Percentiles rank a stretch among this genome's conserved stretches.
Evolutionary conservation across 2,113 vertebrate genomes (phyloP).

Genomic region (Lontra canadensis): DNA sequence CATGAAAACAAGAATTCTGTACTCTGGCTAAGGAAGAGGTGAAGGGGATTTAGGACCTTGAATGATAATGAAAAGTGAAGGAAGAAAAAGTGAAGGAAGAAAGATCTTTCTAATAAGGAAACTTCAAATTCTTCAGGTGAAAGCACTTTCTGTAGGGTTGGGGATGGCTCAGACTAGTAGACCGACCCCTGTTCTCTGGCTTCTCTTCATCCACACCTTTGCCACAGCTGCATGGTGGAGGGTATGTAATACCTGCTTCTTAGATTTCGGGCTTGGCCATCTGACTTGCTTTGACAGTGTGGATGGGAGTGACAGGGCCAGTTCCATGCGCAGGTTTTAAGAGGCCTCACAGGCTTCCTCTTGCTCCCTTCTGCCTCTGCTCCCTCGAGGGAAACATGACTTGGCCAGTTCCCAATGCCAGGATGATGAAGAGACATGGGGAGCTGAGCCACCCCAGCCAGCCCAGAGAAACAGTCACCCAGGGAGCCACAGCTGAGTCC

Average conservation of each 20-base stretch:
- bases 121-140: background rate
- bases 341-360: background rate
- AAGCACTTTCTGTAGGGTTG: background rate
- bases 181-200: background rate
- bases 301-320: background rate
- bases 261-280: background rate
- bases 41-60: background rate
- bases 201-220: background rate
- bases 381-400: background rate
- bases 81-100: slow-evolving; percentile 4
- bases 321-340: no score
- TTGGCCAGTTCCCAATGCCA: background rate
- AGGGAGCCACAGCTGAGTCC: background rate
- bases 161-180: background rate
- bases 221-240: background rate
- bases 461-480: background rate
- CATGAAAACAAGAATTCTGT: background rate
- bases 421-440: background rate
- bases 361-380: background rate
- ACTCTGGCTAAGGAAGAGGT: background rate
- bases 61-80: background rate
- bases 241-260: background rate
- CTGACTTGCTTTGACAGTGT: background rate
- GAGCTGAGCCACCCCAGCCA: background rate
- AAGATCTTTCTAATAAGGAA: background rate